These are phyloP conservation scores for Macrobrachium rosenbergii DNA, from an alignment of 1,140 invertebrate genomes.

Conservation along the genomic window DNA sequence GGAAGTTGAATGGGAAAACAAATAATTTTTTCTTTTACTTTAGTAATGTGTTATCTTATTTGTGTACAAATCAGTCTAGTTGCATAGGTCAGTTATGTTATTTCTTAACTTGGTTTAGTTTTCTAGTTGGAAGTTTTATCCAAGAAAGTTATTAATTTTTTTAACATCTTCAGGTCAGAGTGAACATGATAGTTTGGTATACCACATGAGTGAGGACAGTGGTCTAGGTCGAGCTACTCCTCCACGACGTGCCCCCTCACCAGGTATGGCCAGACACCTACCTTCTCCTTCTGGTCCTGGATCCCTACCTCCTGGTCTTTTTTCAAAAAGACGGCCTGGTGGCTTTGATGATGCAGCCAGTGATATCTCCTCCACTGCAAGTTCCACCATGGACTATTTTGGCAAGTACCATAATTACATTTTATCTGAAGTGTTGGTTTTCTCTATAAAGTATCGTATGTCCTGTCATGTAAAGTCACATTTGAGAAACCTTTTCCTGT, in stretches of 20 bases:
- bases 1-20: no score
- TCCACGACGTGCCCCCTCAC: constrained; percentile 66
- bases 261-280: constrained; percentile 65
- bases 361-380: constrained; percentile 84
- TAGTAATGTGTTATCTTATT: no score
- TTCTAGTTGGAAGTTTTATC: not conserved
- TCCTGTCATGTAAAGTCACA: constrained; percentile 69
- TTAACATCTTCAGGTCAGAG: constrained; percentile 55
- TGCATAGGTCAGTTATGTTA: not conserved
- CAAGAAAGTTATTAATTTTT: not conserved
- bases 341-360: constrained; percentile 86
- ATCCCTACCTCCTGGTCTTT: constrained; percentile 84
- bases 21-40: no score
- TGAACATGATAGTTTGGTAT: constrained; percentile 65
- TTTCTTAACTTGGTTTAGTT: not conserved
- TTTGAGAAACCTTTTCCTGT: not conserved
- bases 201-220: constrained; percentile 68
- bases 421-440: not conserved
- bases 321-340: constrained; percentile 84
- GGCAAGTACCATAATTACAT: constrained; percentile 72
- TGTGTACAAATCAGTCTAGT: no score
- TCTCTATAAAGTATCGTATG: not conserved
- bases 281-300: constrained; percentile 75
- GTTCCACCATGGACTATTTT: constrained; percentile 80
- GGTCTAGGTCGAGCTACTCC: constrained; percentile 68